Evolutionary conservation across 64 coral and sea anemone species (phyloP), one percentile per base, ranked within the genome.

Genomic region (Montipora foliosa): DNA sequence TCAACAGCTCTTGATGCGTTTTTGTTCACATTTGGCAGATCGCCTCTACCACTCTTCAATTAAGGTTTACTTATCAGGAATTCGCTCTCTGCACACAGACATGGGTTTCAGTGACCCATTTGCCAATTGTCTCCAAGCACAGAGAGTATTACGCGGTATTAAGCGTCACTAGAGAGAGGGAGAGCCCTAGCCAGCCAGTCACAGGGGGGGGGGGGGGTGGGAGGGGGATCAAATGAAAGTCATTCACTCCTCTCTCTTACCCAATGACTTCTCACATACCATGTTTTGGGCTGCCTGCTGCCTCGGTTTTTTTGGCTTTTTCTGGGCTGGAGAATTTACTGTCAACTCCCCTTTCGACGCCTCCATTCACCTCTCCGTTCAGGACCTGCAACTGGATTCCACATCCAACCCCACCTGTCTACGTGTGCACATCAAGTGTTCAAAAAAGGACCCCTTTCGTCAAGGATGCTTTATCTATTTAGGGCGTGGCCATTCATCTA

Each of bases 251-350:
- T 0, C 11, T 46, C 6, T 64, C 9, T 64, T 15, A 15, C 60
- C 14, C 14, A 1, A 0, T 3, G 0, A 64, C 60, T 59, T 3
- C 7, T 52, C 29, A 24, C 74, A 79, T 46, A 48, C 53, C 5
- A 90, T 80, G 75, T 53, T 79, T 29, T 67, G 88, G 76, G 76
- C 88, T 13, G 75, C 75, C 13, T 77, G 74, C 22, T 76, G 25
- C 60, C 25, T 76, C 1, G 74, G 74, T 12, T 76, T 76, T 20
- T 76, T 76, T 47, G 74, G 74, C 24, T 76, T 47, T 11, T 15
- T 44, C 0, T 1, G 29, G 74, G 74, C 72, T 14, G 74, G 74
- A 12, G 16, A 89, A 50, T 25, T 53, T 10, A 57, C 70, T 46
- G 69, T 89, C 13, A 24, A 50, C 16, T 3, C 13, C 72, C 24